Base-by-base conservation (phyloP, 2,113 vertebrate species). In the Hippocampus zosterae region DNA sequence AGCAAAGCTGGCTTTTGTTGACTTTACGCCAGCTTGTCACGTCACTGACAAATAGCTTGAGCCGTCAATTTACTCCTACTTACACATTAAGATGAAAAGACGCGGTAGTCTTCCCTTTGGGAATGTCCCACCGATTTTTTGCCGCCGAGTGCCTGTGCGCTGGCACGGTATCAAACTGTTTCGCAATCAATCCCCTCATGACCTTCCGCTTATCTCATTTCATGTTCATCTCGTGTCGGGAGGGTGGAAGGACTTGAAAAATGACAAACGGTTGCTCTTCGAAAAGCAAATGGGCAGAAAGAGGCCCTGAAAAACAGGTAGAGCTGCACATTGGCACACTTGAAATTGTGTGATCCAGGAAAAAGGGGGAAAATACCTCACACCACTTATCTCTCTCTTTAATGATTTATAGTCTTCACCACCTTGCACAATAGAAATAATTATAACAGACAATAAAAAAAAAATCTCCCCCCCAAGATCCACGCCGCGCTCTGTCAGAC, bases 131-230 rank as follows among this genome's bases (percentile, higher is more conserved):
- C 74, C 66, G 21, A 73, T 68, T 76, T 73, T 41, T 40, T 12
- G 64, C 69, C 63, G 62, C 62, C 73, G 76, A 6, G 33, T 37
- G 33, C 74, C 48, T 16, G 27, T 56, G 50, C 0, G 18, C 71
- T 81, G 79, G 81, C 77, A 0, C 1, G 0, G n/a, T 11, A 73
- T 73, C 84, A 81, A 66, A 46, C 16, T 59, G 78, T 80, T 89
- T 83, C 84, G 83, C 84, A 86, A 89, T 76, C 84, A 80, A 84
- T 90, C 83, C 79, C 70, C 85, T 72, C 78, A 86, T 83, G 74
- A 84, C 78, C 81, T 25, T 44, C 50, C 53, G 63, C 33, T 40
- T 60, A 88, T 89, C 80, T 71, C 61, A 57, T 63, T 81, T 76
- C 75, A 69, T 71, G 78, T 88, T 78, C 75, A 82, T 83, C 78